Evolutionary conservation across 2,797 vertebrate genomes (phyloP).

Genomic region (Jordanella pulchra): DNA sequence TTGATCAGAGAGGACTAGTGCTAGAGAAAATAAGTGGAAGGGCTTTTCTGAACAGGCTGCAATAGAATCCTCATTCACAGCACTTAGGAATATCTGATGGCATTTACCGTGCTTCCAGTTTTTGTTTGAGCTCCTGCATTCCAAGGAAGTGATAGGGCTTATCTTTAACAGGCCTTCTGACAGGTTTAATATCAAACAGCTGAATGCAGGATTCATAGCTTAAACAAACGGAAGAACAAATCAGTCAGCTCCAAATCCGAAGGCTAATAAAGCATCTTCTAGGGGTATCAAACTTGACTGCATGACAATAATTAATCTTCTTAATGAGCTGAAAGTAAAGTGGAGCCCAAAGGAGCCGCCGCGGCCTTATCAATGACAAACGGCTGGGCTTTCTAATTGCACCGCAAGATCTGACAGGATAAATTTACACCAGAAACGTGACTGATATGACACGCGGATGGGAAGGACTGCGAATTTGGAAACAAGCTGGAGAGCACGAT

Average conservation of each 20-base stretch:
- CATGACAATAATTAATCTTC: conserved; percentile 73
- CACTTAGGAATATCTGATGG: conserved; percentile 26
- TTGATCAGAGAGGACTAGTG: conserved; percentile 39
- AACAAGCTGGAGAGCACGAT: conserved; percentile 27
- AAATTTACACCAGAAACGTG: conserved; percentile 65
- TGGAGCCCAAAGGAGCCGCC: conserved; percentile 60
- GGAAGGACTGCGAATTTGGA: conserved; percentile 31
- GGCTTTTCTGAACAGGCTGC: conserved; percentile 28
- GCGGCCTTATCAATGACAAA: conserved; percentile 74
- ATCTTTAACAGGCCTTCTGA: conserved; percentile 14
- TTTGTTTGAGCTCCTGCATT: conserved; percentile 21
- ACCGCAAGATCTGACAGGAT: conserved; percentile 72
- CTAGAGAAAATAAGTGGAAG: conserved; percentile 8
- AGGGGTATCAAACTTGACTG: conserved; percentile 45
- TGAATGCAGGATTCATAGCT: conserved; percentile 24
- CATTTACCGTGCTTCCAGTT: conserved; percentile 31
- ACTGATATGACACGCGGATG: conserved; percentile 55
- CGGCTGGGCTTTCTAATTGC: conserved; percentile 74
- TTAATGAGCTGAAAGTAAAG: conserved; percentile 71
- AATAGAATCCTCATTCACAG: conserved; percentile 32
- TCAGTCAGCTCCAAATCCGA: conserved; percentile 31
- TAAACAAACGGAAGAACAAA: conserved; percentile 51
- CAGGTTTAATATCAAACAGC: conserved; percentile 34
- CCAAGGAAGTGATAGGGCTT: conserved; percentile 32
- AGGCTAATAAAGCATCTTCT: conserved; percentile 34